These are phyloP conservation scores for Protonemura montana DNA, from an alignment of 2,888 invertebrate species.

Conservation along the genomic window DNA sequence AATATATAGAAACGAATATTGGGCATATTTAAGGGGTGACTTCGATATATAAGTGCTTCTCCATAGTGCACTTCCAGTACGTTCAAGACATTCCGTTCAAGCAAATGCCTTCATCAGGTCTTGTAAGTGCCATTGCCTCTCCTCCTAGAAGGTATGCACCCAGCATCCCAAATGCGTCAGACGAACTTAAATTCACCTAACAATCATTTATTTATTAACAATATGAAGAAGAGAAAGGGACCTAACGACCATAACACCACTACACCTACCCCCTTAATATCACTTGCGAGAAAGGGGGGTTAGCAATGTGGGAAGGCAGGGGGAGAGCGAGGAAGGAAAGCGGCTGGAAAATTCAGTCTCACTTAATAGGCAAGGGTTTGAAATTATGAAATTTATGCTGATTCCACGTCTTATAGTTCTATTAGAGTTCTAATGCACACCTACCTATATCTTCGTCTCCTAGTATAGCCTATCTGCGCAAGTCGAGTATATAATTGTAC, in stretches of 20 bases:
- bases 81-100: not conserved
- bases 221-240: constrained; percentile 47
- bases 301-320: not conserved
- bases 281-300: constrained; percentile 25
- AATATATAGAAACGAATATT: not conserved
- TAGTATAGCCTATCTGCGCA: not conserved
- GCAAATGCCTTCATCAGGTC: not conserved
- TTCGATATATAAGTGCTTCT: not conserved
- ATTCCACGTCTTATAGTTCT: constrained; percentile 61
- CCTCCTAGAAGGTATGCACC: not conserved
- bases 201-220: constrained; percentile 51
- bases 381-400: constrained; percentile 65
- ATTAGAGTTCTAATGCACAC: not conserved
- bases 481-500: constrained; percentile 32
- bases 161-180: constrained; percentile 42
- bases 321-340: not conserved
- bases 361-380: constrained; percentile 47
- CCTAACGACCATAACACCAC: constrained; percentile 37
- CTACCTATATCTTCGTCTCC: not conserved
- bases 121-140: not conserved
- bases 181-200: constrained; percentile 48
- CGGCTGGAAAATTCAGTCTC: constrained; percentile 22
- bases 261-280: constrained; percentile 39
- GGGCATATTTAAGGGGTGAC: not conserved
- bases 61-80: not conserved